Percentiles rank a stretch among this genome's conserved stretches.
These are phyloP conservation scores for Dryas iulia DNA, from an alignment of 1,140 invertebrate genomes.

Conservation along the genomic window DNA sequence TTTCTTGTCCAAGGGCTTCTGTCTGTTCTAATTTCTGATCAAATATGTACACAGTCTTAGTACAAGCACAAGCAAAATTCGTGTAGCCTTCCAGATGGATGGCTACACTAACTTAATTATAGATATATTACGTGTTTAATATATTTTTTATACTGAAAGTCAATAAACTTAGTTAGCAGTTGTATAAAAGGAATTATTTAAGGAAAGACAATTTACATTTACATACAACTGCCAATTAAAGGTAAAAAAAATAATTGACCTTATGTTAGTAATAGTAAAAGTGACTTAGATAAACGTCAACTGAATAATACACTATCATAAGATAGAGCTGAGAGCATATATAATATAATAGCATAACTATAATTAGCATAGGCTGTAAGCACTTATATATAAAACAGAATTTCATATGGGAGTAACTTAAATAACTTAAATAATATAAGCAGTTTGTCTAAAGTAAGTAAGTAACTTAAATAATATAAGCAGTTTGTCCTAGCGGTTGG, in stretches of 20 bases:
- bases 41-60: background rate
- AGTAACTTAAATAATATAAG: background rate
- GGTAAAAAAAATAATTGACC: too few species aligned
- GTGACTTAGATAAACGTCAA: too few species aligned
- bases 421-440: background rate
- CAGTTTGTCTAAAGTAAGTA: background rate
- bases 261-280: too few species aligned
- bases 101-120: too few species aligned
- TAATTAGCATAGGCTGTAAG: too few species aligned
- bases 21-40: background rate
- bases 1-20: constrained; percentile 20
- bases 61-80: background rate
- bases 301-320: too few species aligned
- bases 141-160: background rate
- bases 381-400: background rate
- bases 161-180: background rate
- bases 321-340: too few species aligned
- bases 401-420: background rate
- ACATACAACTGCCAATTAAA: too few species aligned
- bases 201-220: too few species aligned
- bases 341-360: too few species aligned
- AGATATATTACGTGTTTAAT: too few species aligned
- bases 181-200: background rate
- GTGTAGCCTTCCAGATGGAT: background rate
- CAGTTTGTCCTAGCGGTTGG: background rate